Evolutionary conservation across 2,113 vertebrate genomes (phyloP), one percentile per base, ranked within the genome.

Genomic region (Numida meleagris): DNA sequence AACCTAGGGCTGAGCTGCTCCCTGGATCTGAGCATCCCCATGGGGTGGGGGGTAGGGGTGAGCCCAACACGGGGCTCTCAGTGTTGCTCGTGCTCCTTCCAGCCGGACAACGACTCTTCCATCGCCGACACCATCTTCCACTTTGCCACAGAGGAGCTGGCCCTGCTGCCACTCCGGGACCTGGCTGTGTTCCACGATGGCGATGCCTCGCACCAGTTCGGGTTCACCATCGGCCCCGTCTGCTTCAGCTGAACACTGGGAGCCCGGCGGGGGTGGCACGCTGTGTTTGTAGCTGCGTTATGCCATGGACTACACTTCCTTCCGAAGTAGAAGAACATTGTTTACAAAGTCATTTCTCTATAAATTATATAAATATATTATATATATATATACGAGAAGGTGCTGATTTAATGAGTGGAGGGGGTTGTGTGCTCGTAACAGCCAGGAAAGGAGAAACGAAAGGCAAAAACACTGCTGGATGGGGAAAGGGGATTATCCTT

Each of bases 111-210:
- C 0, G 89, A 93, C 14, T 96, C 97, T 23, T 97, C 94, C 27
- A 38, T 97, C 55, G 95, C 63, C 3, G 98, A 98, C 96, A 97
- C 98, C 48, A 97, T 98, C 82, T 98, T 98, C 81, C 98, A 98
- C 96, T 99, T 99, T 42, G 93, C 97, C 77, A 98, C 97, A 0
- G 97, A 97, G 95, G 98, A 99, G 89, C 97, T 98, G 29, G 88
- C 98, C 42, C 98, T 99, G 75, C 97, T 99, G 72, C 99, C 99
- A 55, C 95, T 99, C 79, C 97, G 98, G 76, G 99, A 99, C 65
- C 87, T 99, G 87, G 98, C 98, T 0, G 83, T 99, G 36, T 98
- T 98, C 74, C 97, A 97, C 81, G 90, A 97, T 8, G 97, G 97
- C 3, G 97, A 98, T 8, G 3, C 90, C 75, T 96, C 97, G 0